Evolutionary conservation across 2,113 vertebrate species (phyloP).

Genomic region (Phycodurus eques): DNA sequence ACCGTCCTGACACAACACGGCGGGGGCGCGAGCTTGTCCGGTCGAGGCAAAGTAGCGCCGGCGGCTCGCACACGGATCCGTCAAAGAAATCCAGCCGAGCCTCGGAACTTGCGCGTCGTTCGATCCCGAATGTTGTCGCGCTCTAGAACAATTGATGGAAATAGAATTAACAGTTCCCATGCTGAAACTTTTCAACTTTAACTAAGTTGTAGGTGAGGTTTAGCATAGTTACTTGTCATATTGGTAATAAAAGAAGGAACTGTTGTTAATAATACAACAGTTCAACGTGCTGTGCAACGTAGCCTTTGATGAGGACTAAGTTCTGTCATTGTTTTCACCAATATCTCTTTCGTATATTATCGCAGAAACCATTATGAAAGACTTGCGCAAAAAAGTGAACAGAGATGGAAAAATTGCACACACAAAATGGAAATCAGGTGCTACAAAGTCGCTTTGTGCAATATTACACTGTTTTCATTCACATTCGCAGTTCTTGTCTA

Average conservation of each 20-base stretch:
- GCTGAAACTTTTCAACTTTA: background rate
- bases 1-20: conserved; percentile 41
- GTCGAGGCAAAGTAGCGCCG: conserved; percentile 8
- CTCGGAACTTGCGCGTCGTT: background rate
- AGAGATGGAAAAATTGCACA: background rate
- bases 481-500: background rate
- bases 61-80: background rate
- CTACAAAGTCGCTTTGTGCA: background rate
- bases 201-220: background rate
- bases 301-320: background rate
- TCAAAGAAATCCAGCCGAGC: background rate
- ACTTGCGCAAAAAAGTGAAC: background rate
- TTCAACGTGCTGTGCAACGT: background rate
- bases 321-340: no score
- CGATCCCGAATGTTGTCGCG: background rate
- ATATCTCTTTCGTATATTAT: background rate
- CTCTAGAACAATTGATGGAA: background rate
- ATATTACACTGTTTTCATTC: background rate
- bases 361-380: background rate
- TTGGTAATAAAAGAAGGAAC: background rate
- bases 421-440: background rate
- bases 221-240: background rate
- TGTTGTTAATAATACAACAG: background rate
- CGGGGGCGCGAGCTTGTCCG: conserved; percentile 18
- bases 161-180: background rate